Conservation (phyloP, 37 sponge, comb jelly and placozoan species). For the Haliclona indistincta region DNA sequence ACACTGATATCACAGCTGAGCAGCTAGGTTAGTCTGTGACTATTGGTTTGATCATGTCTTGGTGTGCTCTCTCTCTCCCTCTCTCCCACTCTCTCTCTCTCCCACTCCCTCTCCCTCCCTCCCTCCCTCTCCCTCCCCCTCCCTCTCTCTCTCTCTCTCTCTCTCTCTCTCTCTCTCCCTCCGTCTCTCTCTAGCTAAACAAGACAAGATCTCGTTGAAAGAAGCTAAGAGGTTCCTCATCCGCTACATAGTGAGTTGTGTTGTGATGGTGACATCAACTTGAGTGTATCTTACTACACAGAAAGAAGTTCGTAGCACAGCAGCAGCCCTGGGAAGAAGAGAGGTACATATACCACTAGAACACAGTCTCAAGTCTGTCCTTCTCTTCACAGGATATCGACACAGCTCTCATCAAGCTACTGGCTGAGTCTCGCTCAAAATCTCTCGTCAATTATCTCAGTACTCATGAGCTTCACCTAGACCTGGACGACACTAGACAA, state of each 20-base stretch:
- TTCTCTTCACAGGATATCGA: conserved; percentile 68
- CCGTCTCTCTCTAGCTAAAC: background rate
- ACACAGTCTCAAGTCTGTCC: background rate
- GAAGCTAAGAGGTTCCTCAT: conserved; percentile 77
- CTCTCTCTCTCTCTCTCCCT: background rate
- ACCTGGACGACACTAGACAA: conserved; percentile 59
- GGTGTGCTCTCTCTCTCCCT: background rate
- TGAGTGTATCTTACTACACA: background rate
- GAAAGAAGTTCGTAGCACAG: conserved; percentile 56
- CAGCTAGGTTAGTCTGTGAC: background rate
- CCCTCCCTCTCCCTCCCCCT: background rate
- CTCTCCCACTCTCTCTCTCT: no score
- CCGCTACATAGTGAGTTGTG: conserved; percentile 47
- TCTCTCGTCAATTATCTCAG: conserved; percentile 59
- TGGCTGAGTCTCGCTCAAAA: conserved; percentile 61
- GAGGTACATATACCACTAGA: conserved; percentile 15
- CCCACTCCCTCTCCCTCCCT: background rate
- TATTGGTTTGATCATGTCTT: background rate
- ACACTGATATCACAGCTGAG: background rate
- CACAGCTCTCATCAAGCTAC: conserved; percentile 81
- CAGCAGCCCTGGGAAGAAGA: conserved; percentile 46
- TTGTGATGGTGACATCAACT: background rate
- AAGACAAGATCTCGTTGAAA: conserved; percentile 16
- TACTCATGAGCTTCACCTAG: conserved; percentile 55
- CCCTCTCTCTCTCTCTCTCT: background rate